A percentile compares a stretch with the other conserved stretches of the same genome.
These are phyloP conservation scores for Glareola pratincola DNA, from an alignment of 2,113 vertebrate genomes.

Conservation along the genomic window DNA sequence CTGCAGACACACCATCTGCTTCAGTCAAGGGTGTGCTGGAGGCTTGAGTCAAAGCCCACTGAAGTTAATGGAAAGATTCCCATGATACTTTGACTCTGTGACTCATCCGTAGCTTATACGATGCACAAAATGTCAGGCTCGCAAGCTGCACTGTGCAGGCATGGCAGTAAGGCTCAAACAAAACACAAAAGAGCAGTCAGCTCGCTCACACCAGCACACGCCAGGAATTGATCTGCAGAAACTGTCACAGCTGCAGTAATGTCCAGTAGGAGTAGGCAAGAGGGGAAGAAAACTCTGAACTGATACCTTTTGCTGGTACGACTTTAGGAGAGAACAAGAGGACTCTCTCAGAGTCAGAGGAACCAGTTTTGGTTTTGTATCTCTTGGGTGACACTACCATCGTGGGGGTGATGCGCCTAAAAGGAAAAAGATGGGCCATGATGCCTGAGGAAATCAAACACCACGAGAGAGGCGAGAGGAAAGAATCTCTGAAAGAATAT, in stretches of 20 bases:
- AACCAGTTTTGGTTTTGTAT: not conserved
- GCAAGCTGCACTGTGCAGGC: not conserved
- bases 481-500: not conserved
- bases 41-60: not conserved
- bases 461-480: not conserved
- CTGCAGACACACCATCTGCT: not conserved
- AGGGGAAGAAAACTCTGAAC: not conserved
- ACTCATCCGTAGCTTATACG: conserved; percentile 3
- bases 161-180: not conserved
- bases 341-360: not conserved
- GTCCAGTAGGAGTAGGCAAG: not conserved
- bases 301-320: not conserved
- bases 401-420: not conserved
- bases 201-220: not conserved
- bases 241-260: not conserved
- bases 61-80: not conserved
- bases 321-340: not conserved
- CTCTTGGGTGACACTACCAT: not conserved
- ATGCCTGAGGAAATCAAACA: not conserved
- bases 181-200: not conserved
- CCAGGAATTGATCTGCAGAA: not conserved
- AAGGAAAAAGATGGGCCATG: not conserved
- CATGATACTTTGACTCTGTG: not conserved
- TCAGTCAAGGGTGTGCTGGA: not conserved
- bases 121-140: not conserved